phyloP scores from a whole-genome alignment of 2,888 invertebrate species.

The Piscicola geometra region DNA sequence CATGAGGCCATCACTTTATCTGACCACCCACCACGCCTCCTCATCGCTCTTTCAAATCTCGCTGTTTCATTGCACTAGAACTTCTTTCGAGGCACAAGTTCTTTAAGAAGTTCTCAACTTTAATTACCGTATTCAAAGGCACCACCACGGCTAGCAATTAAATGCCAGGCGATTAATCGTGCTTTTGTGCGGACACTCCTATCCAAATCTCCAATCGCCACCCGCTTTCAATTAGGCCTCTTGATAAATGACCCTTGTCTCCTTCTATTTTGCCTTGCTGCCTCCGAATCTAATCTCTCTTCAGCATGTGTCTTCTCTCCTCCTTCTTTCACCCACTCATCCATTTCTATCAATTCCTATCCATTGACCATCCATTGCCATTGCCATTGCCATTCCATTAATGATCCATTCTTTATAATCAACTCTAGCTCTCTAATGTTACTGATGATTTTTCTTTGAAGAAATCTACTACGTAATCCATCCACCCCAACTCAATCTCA shows the following conservation, averaged over 20 bases:
- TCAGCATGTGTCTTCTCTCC: conserved; percentile 14
- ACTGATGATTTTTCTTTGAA: too few species aligned
- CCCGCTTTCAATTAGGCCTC: conserved; percentile 24
- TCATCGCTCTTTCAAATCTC: conserved; percentile 30
- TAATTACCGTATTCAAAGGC: not conserved
- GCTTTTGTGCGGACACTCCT: not conserved
- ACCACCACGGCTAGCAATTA: not conserved
- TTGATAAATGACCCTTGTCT: conserved; percentile 31
- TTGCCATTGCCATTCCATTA: too few species aligned
- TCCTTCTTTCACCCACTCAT: conserved; percentile 15
- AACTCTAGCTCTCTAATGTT: too few species aligned
- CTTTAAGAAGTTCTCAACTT: conserved; percentile 19
- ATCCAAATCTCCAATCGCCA: conserved; percentile 26
- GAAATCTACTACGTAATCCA: too few species aligned
- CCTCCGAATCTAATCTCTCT: conserved; percentile 9
- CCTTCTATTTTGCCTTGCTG: conserved; percentile 2
- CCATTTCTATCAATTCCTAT: not conserved
- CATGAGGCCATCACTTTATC: conserved; percentile 40
- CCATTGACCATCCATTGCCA: too few species aligned
- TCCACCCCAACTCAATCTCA: too few species aligned
- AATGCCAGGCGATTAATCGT: conserved; percentile 2
- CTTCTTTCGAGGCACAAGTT: conserved; percentile 11
- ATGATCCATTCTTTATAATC: too few species aligned
- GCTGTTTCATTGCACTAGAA: conserved; percentile 33
- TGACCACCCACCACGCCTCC: conserved; percentile 27